Base-by-base conservation (phyloP, 2,113 vertebrate genomes). In the Theristicus caerulescens region DNA sequence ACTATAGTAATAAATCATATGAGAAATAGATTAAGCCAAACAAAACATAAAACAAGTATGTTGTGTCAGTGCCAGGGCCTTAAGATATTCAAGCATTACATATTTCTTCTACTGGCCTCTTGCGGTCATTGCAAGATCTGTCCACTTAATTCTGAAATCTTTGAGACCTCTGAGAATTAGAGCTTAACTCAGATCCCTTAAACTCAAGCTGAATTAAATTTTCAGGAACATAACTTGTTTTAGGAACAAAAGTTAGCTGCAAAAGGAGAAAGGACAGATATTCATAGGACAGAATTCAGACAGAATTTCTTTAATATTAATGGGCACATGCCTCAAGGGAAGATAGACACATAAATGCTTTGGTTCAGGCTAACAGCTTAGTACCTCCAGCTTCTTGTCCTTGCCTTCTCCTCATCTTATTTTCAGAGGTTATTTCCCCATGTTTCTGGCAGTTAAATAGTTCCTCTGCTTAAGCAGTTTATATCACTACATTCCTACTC, bases 331-430 rank as follows among this genome's bases (percentile, higher is more conserved):
- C 8, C 27, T 84, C 16, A 72, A 58, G 21, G 25, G 32, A 92
- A 76, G 29, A 26, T 5, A 49, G 38, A 22, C 19, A 40, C 5
- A 17, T 31, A 31, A 93, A 51, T 58, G 26, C 6, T 58, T 51
- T 82, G 18, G 13, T 93, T 69, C 0, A 0, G 4, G 5, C 69
- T 69, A 51, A 40, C 36, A 40, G 4, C 36, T 74, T 65, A 47
- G 18, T 61, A 46, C 14, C 15, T 57, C 40, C 29, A 78, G 32
- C 19, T 54, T 82, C 47, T 82, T 27, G 22, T 25, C 11, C 32
- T 9, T 67, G 6, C 16, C 10, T 66, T 71, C 9, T 88, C 9
- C 34, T 85, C 31, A 25, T 65, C 24, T 62, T 36, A 58, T 71
- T 80, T 64, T 64, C 20, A 80, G 34, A 80, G 34, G 5, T 80